Evolutionary conservation across 2,888 invertebrate genomes (phyloP), one percentile per base, ranked within the genome.

Genomic region (Cosmia trapezina): DNA sequence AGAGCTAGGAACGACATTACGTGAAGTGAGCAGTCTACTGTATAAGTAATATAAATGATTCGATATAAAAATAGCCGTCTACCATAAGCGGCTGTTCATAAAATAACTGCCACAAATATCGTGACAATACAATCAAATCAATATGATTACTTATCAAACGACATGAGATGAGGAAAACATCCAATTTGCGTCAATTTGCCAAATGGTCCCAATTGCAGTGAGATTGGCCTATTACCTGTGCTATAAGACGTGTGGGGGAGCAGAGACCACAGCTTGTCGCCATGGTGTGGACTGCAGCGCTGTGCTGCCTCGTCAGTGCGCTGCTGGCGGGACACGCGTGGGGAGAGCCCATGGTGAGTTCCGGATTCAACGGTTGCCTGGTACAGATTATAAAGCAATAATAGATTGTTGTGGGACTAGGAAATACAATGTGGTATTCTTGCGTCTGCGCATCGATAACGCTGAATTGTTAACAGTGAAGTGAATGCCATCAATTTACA

Each of bases 271-370:
- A 60, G 57, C 45, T 60, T 5, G 11, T 62, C 69, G 65, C n/a
- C 62, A 86, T 86, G 86, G 47, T 69, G 66, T 65, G 65, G 12
- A 28, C 76, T 5, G 53, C 69, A 4, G 59, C 71, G 64, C 49
- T 85, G 70, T 85, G 78, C 41, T 87, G 80, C 68, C 57, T 88
- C n/a, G 45, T 87, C 60, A 74, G 82, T 47, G 77, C 71, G n/a
- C 61, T 87, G 59, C 60, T 85, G n/a, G 37, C 84, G 4, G 81
- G 75, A 4, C 73, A 41, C 37, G 79, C 67, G 5, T 75, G 78
- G 66, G 70, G 75, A 33, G 76, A 1, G 7, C 87, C 89, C 59
- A 64, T 78, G 71, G 90, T 91, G 76, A 83, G 87, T 60, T 19
- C 7, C 8, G 19, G 5, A 17, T n/a, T n/a, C 49, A n/a, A n/a